Evolutionary conservation across 2,797 vertebrate genomes (phyloP), one percentile per base, ranked within the genome.

Genomic region (Squalus acanthias): DNA sequence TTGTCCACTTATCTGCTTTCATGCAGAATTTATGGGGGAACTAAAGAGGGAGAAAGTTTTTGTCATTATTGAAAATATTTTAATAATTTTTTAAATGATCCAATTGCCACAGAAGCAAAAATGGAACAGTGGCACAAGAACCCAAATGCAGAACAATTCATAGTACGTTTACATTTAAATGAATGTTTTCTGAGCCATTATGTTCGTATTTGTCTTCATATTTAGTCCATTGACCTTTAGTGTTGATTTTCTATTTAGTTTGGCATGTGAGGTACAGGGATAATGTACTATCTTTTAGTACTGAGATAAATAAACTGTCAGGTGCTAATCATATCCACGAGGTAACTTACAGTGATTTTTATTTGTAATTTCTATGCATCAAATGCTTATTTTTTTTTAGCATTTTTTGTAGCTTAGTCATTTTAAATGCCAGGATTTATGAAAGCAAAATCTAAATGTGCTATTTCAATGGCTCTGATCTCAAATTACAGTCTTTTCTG

Each of bases 191-290:
- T 53, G 39, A 53, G 39, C 10, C 12, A 29, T 95, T 95, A 39
- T 39, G 39, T 72, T 95, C 8, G 24, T 53, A 53, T 53, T 72
- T 95, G 46, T 67, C 20, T 69, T 67, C 65, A 94, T 94, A 24
- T 93, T 69, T 93, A 39, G 8, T 72, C 26, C 22, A 92, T 92
- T 92, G 29, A 63, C 29, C 13, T 63, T 91, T 91, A 33, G 29
- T 63, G 88, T 91, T 57, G 88, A 63, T 91, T 91, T 91, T 65
- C 22, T 95, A 50, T 95, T 95, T 70, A 95, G n/a, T 50, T 70
- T 26, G 67, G n/a, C 67, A 24, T 95, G 69, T 26, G 46, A 53
- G 46, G 22, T 22, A 29, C 93, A 72, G 39, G 72, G 72, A 50
- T 72, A 89, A 89, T 22, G 33, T 89, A 12, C 50, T 89, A 20